A percentile compares a stretch with the other conserved stretches of the same genome.
Evolutionary conservation across 2,888 invertebrate species (phyloP).

Genomic region (Pediacus dermestoides): DNA sequence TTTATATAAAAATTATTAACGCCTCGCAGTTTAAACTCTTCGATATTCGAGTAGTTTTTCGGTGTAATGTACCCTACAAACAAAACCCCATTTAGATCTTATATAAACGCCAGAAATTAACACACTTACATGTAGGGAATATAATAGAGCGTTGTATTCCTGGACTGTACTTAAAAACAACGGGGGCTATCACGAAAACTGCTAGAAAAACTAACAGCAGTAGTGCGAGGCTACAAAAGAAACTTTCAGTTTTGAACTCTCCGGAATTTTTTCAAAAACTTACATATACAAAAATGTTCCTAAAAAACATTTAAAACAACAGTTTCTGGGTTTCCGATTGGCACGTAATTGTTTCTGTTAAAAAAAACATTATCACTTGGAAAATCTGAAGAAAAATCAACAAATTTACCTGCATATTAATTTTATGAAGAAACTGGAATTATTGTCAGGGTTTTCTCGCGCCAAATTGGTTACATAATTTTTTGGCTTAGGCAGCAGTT

Average conservation of each 20-base stretch:
- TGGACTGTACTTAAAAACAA: constrained; percentile 70
- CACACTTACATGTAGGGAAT: constrained; percentile 70
- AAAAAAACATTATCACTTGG: constrained; percentile 15
- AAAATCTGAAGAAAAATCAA: constrained; percentile 7
- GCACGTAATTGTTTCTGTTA: no score
- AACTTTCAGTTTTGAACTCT: constrained; percentile 1
- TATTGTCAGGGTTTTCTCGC: no score
- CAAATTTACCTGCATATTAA: no score
- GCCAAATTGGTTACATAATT: no score
- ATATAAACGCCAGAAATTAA: constrained; percentile 2
- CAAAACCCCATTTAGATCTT: constrained; percentile 5
- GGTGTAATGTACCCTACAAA: constrained; percentile 27
- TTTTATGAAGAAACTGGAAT: no score
- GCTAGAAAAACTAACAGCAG: constrained; percentile 53
- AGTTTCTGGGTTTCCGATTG: constrained; percentile 17
- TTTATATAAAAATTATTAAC: constrained; percentile 66
- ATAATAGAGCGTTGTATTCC: constrained; percentile 64
- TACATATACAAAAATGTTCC: constrained; percentile 28
- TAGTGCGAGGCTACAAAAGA: constrained; percentile 31
- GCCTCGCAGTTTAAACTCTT: constrained; percentile 54
- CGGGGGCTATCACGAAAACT: constrained; percentile 64
- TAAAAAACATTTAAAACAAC: constrained; percentile 23
- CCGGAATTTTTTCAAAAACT: constrained; percentile 13
- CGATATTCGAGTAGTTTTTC: constrained; percentile 27
- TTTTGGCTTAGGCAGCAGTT: no score